Evolutionary conservation across 92 coral and sea anemone species (phyloP).

Genomic region (Zoanthus sociatus): DNA sequence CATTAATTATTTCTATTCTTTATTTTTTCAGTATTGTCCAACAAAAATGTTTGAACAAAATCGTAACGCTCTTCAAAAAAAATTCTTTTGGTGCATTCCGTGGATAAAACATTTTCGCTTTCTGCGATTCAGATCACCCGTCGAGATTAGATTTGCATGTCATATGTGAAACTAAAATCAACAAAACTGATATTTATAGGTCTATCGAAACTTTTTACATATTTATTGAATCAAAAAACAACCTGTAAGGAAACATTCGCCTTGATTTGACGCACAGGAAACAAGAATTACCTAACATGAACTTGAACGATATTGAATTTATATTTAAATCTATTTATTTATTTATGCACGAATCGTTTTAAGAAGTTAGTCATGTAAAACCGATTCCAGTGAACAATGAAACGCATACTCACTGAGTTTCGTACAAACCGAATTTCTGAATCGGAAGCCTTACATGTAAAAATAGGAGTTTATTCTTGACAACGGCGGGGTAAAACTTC

Average conservation of each 20-base stretch:
- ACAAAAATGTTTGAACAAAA: background rate
- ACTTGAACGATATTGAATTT: background rate
- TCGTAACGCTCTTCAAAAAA: background rate
- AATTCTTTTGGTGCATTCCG: background rate
- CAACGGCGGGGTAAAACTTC: background rate
- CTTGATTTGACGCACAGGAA: slow-evolving; percentile 1
- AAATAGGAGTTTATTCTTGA: background rate
- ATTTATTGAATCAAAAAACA: background rate
- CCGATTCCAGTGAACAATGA: background rate
- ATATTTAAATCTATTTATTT: slow-evolving; percentile 4
- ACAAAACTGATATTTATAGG: background rate
- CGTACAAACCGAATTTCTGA: background rate
- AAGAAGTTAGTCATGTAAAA: background rate
- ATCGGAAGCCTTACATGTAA: background rate
- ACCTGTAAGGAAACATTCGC: background rate
- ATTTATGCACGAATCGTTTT: slow-evolving; percentile 3
- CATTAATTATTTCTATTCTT: background rate
- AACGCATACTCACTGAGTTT: background rate
- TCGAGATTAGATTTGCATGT: slow-evolving; percentile 19
- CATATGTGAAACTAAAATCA: background rate
- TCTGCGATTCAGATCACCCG: background rate
- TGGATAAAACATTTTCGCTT: background rate
- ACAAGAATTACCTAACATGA: background rate
- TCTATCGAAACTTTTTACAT: background rate
- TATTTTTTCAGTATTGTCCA: background rate